A percentile compares a stretch with the other conserved stretches of the same genome.
phyloP scores from a whole-genome alignment of 2,113 vertebrate genomes.

The Indicator maculatus region DNA sequence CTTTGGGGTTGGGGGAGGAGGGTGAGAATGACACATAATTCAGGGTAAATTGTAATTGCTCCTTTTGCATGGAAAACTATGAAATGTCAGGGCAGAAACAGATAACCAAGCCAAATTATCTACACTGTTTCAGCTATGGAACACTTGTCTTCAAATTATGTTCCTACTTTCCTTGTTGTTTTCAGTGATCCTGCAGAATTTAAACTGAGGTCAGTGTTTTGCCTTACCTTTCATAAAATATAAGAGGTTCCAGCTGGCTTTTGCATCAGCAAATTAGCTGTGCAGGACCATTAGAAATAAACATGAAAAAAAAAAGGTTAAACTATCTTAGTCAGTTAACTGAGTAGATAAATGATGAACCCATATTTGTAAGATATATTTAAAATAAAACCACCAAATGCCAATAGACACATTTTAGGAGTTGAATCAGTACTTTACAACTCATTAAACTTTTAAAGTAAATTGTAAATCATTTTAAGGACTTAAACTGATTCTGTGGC shows the following conservation, averaged over 20 bases:
- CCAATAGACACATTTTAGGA: background rate
- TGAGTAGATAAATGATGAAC: background rate
- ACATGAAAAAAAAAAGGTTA: background rate
- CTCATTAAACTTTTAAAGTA: conserved; percentile 4
- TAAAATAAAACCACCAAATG: background rate
- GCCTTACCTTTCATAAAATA: conserved; percentile 10
- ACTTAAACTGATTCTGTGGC: background rate
- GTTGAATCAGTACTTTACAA: background rate
- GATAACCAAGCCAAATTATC: background rate
- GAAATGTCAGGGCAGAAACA: background rate
- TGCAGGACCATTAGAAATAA: conserved; percentile 3
- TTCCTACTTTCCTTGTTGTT: background rate
- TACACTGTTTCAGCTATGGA: background rate
- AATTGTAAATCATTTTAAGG: background rate
- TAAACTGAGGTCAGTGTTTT: conserved; percentile 41
- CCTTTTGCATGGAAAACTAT: background rate
- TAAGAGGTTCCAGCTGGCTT: conserved; percentile 48
- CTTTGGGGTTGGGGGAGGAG: no score
- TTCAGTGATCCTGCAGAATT: background rate
- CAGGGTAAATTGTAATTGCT: background rate
- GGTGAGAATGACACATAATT: background rate
- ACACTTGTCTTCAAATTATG: background rate
- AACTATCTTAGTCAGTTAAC: conserved; percentile 31
- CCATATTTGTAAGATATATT: background rate
- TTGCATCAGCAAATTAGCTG: conserved; percentile 14